Conservation (phyloP, 2,797 vertebrate genomes). For the Sebastolobus alascanus region DNA sequence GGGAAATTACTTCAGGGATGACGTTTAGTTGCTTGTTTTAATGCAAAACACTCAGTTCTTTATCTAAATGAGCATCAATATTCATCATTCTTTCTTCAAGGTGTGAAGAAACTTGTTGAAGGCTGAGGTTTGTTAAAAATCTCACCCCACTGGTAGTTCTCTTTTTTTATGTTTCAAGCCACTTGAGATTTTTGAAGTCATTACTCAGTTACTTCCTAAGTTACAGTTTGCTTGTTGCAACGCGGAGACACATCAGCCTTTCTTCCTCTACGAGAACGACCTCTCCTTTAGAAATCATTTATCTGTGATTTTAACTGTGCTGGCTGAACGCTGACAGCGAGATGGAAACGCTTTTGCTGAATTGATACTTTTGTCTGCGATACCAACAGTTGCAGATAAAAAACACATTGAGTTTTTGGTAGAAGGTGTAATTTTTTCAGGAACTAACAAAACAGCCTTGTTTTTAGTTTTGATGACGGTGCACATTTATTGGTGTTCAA, state of each 20-base stretch:
- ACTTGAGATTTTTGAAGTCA: slow-evolving; percentile 2
- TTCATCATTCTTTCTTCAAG: not conserved
- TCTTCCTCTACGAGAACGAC: slow-evolving; percentile 29
- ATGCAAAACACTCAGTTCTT: not conserved
- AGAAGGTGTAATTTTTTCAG: not conserved
- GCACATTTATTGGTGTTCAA: slow-evolving; percentile 15
- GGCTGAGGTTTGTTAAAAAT: not conserved
- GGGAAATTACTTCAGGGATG: slow-evolving; percentile 27
- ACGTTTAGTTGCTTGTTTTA: not conserved
- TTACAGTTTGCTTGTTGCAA: slow-evolving; percentile 26
- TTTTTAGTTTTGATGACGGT: slow-evolving; percentile 29
- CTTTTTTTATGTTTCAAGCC: slow-evolving; percentile 1
- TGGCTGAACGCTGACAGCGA: not conserved
- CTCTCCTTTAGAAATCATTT: slow-evolving; percentile 8
- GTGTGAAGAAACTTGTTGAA: not conserved
- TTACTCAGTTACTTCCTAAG: slow-evolving; percentile 23
- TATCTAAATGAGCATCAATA: not conserved
- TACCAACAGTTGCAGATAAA: slow-evolving; percentile 8
- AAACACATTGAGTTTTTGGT: slow-evolving; percentile 15
- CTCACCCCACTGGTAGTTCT: not conserved
- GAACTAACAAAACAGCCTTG: slow-evolving; percentile 5
- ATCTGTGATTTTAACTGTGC: not conserved
- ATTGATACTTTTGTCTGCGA: not conserved
- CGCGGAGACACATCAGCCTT: not conserved
- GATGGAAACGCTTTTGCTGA: slow-evolving; percentile 12